Evolutionary conservation across 2,797 vertebrate genomes (phyloP), one percentile per base, ranked within the genome.

Genomic region (Myripristis murdjan): DNA sequence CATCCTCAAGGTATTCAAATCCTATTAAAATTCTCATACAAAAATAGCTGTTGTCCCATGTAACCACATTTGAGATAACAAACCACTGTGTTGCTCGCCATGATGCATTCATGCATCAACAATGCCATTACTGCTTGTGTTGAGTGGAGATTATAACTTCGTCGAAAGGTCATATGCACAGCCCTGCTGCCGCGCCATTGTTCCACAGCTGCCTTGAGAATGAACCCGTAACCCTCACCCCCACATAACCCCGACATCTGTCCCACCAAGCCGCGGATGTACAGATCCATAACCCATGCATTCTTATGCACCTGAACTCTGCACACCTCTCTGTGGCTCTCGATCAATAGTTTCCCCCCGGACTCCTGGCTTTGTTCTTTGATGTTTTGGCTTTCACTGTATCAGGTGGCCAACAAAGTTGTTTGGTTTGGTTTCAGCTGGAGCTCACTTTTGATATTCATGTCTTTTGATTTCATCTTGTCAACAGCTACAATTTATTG

Each of bases 401-500:
- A 22, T 20, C 71, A 81, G 77, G 87, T 88, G 73, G 84, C 65
- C 68, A 76, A 39, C 65, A 56, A 75, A 77, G 44, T 74, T 78
- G 24, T 77, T 75, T 41, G 28, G 35, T 81, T 81, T 47, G 7
- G 60, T 70, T 86, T 64, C 64, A 81, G 65, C 59, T 8, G 4
- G 49, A 44, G 64, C 44, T 66, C 44, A 77, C 73, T 75, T 85
- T 78, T 78, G 58, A 79, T 85, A 81, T 76, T 35, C 44, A 48
- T 43, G 52, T 66, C 49, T 77, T 86, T 87, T 83, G 81, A 85
- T 85, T 70, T 6, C 63, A 1, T 56, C 82, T 78, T 73, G 83
- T 91, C 87, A 82, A 66, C 53, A 35, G 16, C 46, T 26, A 84
- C 87, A 75, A 89, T 91, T 90, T 91, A 92, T 92, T 87, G 78